Percentiles rank a stretch among this genome's conserved stretches.
Conservation (phyloP, 1,140 invertebrate genomes). For the Bicyclus anynana region DNA sequence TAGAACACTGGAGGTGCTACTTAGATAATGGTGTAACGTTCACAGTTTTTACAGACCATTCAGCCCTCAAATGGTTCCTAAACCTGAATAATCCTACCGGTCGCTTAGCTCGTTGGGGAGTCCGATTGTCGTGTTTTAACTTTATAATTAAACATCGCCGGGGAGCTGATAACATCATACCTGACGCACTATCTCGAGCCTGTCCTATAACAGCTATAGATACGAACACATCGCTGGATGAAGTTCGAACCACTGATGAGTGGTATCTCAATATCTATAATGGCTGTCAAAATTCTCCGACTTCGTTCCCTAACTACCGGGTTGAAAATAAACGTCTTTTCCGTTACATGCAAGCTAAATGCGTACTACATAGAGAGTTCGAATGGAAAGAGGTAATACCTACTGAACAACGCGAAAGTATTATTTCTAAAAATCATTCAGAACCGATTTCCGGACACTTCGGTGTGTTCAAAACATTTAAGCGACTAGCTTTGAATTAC, state of each 20-base stretch:
- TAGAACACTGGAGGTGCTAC: no score
- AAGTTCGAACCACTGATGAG: conserved; percentile 7
- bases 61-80: conserved; percentile 37
- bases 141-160: conserved; percentile 44
- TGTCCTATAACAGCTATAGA: conserved; percentile 4
- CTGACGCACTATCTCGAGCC: conserved; percentile 34
- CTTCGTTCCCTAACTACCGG: conserved; percentile 23
- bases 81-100: conserved; percentile 51
- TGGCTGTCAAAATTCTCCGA: conserved; percentile 15
- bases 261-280: conserved; percentile 32
- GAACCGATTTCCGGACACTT: conserved; percentile 46
- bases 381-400: conserved; percentile 31
- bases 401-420: background rate
- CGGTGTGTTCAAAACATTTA: conserved; percentile 45
- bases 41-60: conserved; percentile 32
- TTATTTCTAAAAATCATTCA: conserved; percentile 30
- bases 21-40: conserved; percentile 30
- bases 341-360: conserved; percentile 22
- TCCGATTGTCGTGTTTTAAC: conserved; percentile 36
- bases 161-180: no score
- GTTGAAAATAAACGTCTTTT: conserved; percentile 23
- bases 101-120: no score
- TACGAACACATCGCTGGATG: background rate
- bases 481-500: conserved; percentile 21
- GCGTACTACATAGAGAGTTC: conserved; percentile 24